Base-by-base conservation (phyloP, 2,797 vertebrate species). In the Crenuchus spilurus region DNA sequence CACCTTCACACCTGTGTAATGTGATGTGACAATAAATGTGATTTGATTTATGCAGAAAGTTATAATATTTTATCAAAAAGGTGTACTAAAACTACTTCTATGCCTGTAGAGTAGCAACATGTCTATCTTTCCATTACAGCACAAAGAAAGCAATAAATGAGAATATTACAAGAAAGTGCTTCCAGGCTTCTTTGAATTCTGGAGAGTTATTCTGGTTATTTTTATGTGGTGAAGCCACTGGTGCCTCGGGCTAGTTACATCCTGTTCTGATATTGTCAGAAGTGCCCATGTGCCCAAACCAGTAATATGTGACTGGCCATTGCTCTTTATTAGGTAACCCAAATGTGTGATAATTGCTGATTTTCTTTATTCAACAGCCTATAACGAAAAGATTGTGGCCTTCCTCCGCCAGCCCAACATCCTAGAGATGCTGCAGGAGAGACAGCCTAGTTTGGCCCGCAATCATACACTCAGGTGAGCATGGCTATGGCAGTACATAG, bases 341-440 rank as follows among this genome's bases (percentile, higher is more conserved):
- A 26, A 0, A 0, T 69, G 24, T 6, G 31, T 13, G 9, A 9
- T 61, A 52, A 62, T 22, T n/a, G 6, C 30, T 8, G 24, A 2
- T 8, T 22, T 11, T 30, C 16, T 14, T 76, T 60, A 31, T 57
- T 24, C 88, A 90, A 55, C 87, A 99, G 97, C 96, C 41, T 99
- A 99, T 88, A 99, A 98, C 80, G 97, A 99, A 86, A 99, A 99
- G 92, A 98, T 99, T 55, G 97, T 99, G 86, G 95, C 95, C 1
- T 99, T 99, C 89, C 93, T 99, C 55, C 96, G 96, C 70, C 97
- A 99, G 80, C 94, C 96, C 13, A 99, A 96, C 87, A 93, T 98
- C 83, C 96, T 99, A 77, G 97, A 99, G 87, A 95, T 97, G 95
- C 88, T 99, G 70, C 96, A 98, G 86, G 97, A 98, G 66, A 92